Evolutionary conservation across 92 coral and sea anemone species (phyloP), one percentile per base, ranked within the genome.

Genomic region (Zoanthus solanderi): DNA sequence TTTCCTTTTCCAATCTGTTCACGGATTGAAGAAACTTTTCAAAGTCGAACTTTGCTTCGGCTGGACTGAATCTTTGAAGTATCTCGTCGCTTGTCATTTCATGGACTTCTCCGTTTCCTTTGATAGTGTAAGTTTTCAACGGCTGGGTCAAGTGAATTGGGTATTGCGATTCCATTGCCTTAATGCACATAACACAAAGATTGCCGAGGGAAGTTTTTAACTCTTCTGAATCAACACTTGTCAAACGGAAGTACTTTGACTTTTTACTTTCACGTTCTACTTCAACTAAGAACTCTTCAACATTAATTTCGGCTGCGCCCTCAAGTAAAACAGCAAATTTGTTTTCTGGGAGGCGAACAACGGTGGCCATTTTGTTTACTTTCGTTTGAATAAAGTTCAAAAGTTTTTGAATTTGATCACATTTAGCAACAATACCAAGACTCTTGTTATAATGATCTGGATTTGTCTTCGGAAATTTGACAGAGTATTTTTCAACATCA

Each of bases 91-190:
- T 58, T 14, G 71, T 57, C 89, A 94, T 88, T 72, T 92, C 85
- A 7, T 42, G 18, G 13, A 90, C 68, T 18, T 34, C 0, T 7
- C 91, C 91, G 30, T 46, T 46, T 6, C 65, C 28, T 48, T 85
- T 89, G 28, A 94, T 56, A 58, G 85, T 80, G 72, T 73, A 87
- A 1, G 95, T 88, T 50, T 29, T 84, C 15, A 92, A 52, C 9
- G 92, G 89, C n/a, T 90, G 72, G 50, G 91, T 92, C 58, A 94
- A 87, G 37, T 94, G 95, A 31, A 94, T 88, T 0, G 98, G 98
- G 52, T 92, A 88, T n/a, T 88, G 95, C 12, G 97, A 94, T 9
- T 73, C 90, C 2, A 78, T 58, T 18, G 91, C 92, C 13, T 87
- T 87, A 16, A 94, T 92, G 73, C 86, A 83, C 7, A 94, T 89